Evolutionary conservation across 2,888 invertebrate species (phyloP).

Genomic region (Geotrupes spiniger): DNA sequence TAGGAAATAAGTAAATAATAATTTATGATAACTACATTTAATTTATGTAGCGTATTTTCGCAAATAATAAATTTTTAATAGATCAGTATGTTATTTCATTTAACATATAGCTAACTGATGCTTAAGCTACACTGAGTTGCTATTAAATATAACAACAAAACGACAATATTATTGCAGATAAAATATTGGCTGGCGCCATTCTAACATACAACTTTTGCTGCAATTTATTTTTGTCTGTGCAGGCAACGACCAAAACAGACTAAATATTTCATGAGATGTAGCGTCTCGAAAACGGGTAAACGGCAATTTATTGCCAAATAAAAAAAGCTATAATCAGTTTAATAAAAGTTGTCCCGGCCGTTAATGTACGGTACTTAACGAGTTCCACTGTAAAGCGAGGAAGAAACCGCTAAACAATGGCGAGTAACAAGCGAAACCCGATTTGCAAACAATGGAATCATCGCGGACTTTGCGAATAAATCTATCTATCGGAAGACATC

Average conservation of each 20-base stretch:
- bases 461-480: conserved; percentile 30
- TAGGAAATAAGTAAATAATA: too few relatives aligned
- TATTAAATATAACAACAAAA: too few relatives aligned
- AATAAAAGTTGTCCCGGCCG: conserved; percentile 26
- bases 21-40: too few relatives aligned
- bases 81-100: too few relatives aligned
- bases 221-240: too few relatives aligned
- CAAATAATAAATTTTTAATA: too few relatives aligned
- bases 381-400: conserved; percentile 24
- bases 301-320: conserved; percentile 8
- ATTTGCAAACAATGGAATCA: conserved; percentile 50
- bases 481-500: conserved; percentile 34
- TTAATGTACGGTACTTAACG: conserved; percentile 28
- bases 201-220: too few relatives aligned
- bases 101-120: too few relatives aligned
- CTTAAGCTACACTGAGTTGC: too few relatives aligned
- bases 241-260: conserved; percentile 12
- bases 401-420: conserved; percentile 45
- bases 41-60: too few relatives aligned
- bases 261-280: conserved; percentile 20
- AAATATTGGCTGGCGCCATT: too few relatives aligned
- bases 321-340: conserved; percentile 16
- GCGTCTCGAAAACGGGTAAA: conserved; percentile 1
- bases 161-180: too few relatives aligned
- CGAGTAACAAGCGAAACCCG: conserved; percentile 44